Percentiles rank a stretch among this genome's conserved stretches.
Evolutionary conservation across 1,140 invertebrate genomes (phyloP).

Genomic region (Whitmania pigra): DNA sequence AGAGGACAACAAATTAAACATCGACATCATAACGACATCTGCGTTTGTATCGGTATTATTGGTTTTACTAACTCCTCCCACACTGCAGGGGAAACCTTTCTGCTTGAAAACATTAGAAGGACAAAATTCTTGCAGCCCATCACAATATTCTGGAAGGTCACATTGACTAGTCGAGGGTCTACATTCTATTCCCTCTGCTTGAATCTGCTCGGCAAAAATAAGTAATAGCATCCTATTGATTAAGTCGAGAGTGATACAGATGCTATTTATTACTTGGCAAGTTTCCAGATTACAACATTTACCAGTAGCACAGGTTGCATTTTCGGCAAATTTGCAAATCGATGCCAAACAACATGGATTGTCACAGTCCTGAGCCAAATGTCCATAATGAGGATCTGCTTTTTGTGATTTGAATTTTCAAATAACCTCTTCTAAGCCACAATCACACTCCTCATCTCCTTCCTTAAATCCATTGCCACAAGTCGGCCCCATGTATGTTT

Average conservation of each 20-base stretch:
- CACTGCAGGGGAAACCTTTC: slow-evolving; percentile 63
- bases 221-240: slow-evolving; percentile 42
- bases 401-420: too few relatives aligned
- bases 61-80: slow-evolving; percentile 26
- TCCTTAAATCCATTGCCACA: slow-evolving; percentile 90
- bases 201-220: slow-evolving; percentile 45
- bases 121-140: slow-evolving; percentile 81
- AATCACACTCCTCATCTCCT: slow-evolving; percentile 79
- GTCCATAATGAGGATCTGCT: too few relatives aligned
- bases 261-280: slow-evolving; percentile 45
- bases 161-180: slow-evolving; percentile 65
- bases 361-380: slow-evolving; percentile 51
- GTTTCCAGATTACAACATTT: slow-evolving; percentile 72
- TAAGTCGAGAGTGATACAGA: background rate
- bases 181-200: slow-evolving; percentile 64
- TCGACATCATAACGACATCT: too few relatives aligned
- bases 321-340: slow-evolving; percentile 70
- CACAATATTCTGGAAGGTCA: slow-evolving; percentile 89
- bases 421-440: slow-evolving; percentile 50
- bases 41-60: too few relatives aligned
- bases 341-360: slow-evolving; percentile 78
- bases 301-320: slow-evolving; percentile 82
- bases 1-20: background rate
- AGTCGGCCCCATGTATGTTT: slow-evolving; percentile 68
- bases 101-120: slow-evolving; percentile 79